A percentile compares a stretch with the other conserved stretches of the same genome.
phyloP scores from a whole-genome alignment of 2,888 invertebrate species.

The Papilio elwesi region DNA sequence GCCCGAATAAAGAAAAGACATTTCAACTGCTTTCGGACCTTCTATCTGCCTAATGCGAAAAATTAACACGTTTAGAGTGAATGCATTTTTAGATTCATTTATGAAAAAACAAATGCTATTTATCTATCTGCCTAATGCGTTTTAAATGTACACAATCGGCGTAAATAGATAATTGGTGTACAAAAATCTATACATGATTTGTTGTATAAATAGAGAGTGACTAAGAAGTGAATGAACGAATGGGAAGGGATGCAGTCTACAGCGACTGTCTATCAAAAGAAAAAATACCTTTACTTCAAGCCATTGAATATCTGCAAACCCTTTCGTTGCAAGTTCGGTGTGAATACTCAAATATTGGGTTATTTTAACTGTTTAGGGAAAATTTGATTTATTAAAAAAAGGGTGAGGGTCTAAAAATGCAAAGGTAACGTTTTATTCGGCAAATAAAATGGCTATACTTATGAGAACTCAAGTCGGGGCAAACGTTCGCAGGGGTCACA shows the following conservation, averaged over 20 bases:
- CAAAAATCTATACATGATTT: too few relatives aligned
- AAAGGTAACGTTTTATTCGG: conserved; percentile 35
- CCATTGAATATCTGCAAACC: neutral
- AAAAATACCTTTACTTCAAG: neutral
- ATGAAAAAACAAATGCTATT: neutral
- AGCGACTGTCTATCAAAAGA: too few relatives aligned
- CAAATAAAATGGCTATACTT: conserved; percentile 36
- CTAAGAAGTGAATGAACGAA: too few relatives aligned
- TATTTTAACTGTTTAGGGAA: conserved; percentile 3
- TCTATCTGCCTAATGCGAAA: conserved; percentile 27
- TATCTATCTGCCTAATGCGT: too few relatives aligned
- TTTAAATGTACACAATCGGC: too few relatives aligned
- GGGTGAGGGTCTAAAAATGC: conserved; percentile 31
- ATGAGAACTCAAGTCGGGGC: conserved; percentile 37
- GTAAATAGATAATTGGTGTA: too few relatives aligned
- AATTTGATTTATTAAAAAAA: conserved; percentile 21
- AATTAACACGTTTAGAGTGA: conserved; percentile 8
- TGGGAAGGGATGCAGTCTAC: too few relatives aligned
- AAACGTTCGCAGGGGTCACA: conserved; percentile 39
- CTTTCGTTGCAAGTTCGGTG: neutral
- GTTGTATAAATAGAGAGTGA: too few relatives aligned
- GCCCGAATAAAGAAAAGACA: conserved; percentile 1
- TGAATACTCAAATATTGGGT: neutral
- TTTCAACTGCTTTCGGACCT: conserved; percentile 2
- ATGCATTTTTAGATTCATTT: neutral